Conservation (phyloP, 2,113 vertebrate species). For the Sitta europaea region DNA sequence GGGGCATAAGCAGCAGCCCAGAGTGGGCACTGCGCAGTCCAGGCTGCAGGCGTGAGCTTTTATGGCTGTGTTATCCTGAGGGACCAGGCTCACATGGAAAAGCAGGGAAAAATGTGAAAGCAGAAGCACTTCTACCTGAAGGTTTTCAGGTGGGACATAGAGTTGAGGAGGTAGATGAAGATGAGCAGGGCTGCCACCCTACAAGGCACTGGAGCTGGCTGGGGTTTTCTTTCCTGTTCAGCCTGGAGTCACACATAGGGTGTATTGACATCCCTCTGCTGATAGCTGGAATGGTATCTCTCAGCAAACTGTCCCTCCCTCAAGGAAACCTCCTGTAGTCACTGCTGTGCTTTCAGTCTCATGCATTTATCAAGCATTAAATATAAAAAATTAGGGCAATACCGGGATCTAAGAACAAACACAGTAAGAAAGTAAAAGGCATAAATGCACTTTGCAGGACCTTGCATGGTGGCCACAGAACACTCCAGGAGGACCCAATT, state of each 20-base stretch:
- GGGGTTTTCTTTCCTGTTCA: neutral
- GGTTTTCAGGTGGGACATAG: neutral
- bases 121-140: neutral
- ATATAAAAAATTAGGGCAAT: neutral
- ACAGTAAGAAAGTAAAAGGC: neutral
- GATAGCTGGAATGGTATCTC: rapidly evolving
- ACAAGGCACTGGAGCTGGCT: neutral
- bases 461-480: rapidly evolving
- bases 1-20: neutral
- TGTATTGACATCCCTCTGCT: neutral
- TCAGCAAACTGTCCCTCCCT: neutral
- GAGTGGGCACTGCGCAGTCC: rapidly evolving
- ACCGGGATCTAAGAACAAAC: neutral
- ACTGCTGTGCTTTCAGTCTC: neutral
- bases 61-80: neutral
- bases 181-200: neutral
- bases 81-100: rapidly evolving
- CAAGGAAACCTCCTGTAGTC: rapidly evolving
- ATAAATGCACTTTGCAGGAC: neutral
- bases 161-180: neutral
- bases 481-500: neutral
- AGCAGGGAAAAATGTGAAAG: neutral
- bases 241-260: neutral
- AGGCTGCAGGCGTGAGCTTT: neutral
- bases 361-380: neutral